Conservation (phyloP, 2,888 invertebrate genomes). For the Oasisia sp. region DNA sequence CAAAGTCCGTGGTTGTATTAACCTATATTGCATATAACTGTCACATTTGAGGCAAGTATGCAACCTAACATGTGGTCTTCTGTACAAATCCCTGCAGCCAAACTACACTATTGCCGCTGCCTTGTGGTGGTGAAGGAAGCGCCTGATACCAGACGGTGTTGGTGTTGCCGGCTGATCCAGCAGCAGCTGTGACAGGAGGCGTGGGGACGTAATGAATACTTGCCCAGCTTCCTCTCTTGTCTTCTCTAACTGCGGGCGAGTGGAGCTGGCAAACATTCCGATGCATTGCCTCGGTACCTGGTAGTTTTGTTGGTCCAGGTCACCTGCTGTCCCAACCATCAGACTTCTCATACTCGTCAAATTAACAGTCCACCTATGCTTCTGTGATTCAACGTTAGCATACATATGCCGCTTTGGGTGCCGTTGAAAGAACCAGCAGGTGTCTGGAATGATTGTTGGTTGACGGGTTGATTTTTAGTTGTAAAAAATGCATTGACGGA, state of each 20-base stretch:
- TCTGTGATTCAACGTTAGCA: background rate
- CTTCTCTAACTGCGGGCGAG: background rate
- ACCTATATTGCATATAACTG: background rate
- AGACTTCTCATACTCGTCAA: background rate
- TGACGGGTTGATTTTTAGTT: background rate
- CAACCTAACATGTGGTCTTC: too few species aligned
- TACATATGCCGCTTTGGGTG: background rate
- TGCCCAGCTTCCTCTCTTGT: background rate
- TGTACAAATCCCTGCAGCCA: background rate
- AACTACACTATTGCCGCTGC: background rate
- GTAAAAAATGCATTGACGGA: background rate
- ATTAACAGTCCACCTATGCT: background rate
- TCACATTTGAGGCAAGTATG: background rate
- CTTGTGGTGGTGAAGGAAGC: background rate
- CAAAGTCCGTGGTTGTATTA: too few species aligned
- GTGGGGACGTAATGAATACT: background rate
- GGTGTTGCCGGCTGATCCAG: background rate
- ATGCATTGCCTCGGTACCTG: background rate
- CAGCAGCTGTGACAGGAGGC: background rate
- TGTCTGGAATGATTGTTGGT: background rate
- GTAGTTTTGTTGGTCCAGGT: background rate
- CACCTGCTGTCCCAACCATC: background rate
- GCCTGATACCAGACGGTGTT: background rate
- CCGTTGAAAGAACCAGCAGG: background rate
- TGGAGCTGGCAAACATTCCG: background rate